phyloP scores from a whole-genome alignment of 2,888 invertebrate genomes.

The Iphiclides podalirius region DNA sequence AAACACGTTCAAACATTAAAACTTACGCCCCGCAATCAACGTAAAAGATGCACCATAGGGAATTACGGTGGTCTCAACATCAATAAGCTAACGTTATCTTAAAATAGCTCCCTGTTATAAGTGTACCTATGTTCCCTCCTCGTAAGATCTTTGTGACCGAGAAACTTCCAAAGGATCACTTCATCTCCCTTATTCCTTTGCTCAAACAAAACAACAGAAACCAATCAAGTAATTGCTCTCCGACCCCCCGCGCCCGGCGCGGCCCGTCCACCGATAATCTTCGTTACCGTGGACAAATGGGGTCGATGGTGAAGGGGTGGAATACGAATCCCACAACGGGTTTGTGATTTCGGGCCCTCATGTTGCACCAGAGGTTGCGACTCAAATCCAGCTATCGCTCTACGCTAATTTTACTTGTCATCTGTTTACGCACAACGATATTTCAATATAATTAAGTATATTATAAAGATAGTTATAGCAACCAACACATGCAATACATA shows the following conservation, averaged over 20 bases:
- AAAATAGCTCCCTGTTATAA: conserved; percentile 23
- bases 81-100: conserved; percentile 10
- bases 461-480: no score
- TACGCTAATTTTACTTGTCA: no score
- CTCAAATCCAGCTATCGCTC: no score
- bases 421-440: no score
- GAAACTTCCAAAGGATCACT: conserved; percentile 28
- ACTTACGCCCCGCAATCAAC: not conserved
- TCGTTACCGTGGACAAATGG: conserved; percentile 48
- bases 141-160: conserved; percentile 29
- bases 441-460: no score
- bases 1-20: not conserved
- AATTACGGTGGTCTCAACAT: not conserved
- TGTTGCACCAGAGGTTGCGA: not conserved
- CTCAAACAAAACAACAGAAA: conserved; percentile 64
- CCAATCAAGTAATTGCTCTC: conserved; percentile 72
- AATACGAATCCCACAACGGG: conserved; percentile 2
- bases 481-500: no score
- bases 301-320: conserved; percentile 28
- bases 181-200: conserved; percentile 26
- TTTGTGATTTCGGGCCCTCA: conserved; percentile 11
- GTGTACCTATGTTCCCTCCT: conserved; percentile 14
- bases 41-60: no score
- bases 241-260: conserved; percentile 35
- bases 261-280: conserved; percentile 56